These are phyloP conservation scores for Sarcophaga peregrina DNA, from an alignment of 1,140 invertebrate species.

Conservation along the genomic window DNA sequence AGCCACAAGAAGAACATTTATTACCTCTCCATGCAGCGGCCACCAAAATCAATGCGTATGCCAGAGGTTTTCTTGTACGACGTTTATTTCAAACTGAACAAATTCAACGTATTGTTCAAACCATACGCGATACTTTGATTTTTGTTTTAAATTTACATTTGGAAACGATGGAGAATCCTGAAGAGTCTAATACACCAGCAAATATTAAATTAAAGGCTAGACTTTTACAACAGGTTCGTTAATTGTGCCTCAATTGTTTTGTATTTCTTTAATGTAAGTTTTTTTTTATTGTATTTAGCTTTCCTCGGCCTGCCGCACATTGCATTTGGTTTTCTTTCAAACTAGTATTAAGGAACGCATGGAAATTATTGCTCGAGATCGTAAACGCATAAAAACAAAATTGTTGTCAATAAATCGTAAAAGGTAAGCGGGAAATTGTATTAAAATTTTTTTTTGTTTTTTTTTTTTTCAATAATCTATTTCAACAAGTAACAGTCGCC, in stretches of 20 bases:
- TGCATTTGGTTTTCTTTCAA: constrained; percentile 72
- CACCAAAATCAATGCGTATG: constrained; percentile 76
- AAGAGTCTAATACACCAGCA: constrained; percentile 70
- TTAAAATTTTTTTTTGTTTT: background rate
- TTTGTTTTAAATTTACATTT: constrained; percentile 81
- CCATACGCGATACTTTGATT: constrained; percentile 80
- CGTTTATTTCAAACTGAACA: constrained; percentile 83
- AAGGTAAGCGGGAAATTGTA: constrained; percentile 18
- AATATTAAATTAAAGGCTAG: constrained; percentile 74
- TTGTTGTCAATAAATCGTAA: constrained; percentile 52
- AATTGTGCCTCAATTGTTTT: background rate
- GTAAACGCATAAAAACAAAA: constrained; percentile 59
- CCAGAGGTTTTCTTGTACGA: constrained; percentile 83
- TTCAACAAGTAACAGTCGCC: too few species aligned
- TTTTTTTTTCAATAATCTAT: too few species aligned
- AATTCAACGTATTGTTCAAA: constrained; percentile 82
- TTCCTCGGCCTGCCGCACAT: constrained; percentile 72
- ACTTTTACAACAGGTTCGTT: constrained; percentile 73
- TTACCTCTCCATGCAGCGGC: constrained; percentile 68
- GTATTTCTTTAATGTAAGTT: background rate
- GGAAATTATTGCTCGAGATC: constrained; percentile 70
- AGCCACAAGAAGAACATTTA: background rate
- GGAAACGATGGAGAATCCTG: constrained; percentile 70
- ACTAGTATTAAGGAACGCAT: constrained; percentile 70
- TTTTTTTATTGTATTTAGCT: constrained; percentile 66